Base-by-base conservation (phyloP, 2,113 vertebrate genomes). In the Montifringilla adamsi region DNA sequence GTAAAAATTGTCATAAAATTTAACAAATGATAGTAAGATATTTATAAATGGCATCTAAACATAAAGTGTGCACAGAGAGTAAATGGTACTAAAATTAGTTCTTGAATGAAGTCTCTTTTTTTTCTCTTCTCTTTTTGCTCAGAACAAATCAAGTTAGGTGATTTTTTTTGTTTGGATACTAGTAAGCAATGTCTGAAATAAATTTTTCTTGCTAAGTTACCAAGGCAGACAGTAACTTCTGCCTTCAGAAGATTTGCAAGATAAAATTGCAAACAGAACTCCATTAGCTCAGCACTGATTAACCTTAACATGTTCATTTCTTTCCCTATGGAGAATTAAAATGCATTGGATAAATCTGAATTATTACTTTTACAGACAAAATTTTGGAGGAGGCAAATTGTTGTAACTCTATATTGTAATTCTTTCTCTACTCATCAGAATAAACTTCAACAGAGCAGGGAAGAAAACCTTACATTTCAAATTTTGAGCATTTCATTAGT, bases 31-130 rank as follows among this genome's bases (percentile, higher is more conserved):
- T 95, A 97, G 95, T 97, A 97, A 95, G 90, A 46, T 95, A 97
- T 95, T 97, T 98, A 97, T 95, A 97, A 97, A 97, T 95, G 88
- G 74, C 95, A 93, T 93, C 93, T 94, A 97, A 96, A 92, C 69
- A 94, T 77, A 55, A 91, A 88, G 55, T 41, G 46, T 68, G 82
- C 35, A 47, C 41, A 74, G 63, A 94, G 78, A 81, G 52, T 89
- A 97, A 97, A 96, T 53, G 92, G n/a, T 77, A 84, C 56, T 92
- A 95, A 96, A 96, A 97, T 89, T 87, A 94, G 67, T 87, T 89
- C 26, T 55, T 83, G n/a, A 46, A 83, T 59, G 19, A 94, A 72
- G 77, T 49, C 6, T 93, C 31, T 90, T 92, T 86, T 86, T 86
- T 89, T 84, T 19, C 5, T 39, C 15, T 41, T 47, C 37, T 30